Percentiles rank a stretch among this genome's conserved stretches.
phyloP scores from a whole-genome alignment of 2,113 vertebrate species.

The Fregata magnificens region DNA sequence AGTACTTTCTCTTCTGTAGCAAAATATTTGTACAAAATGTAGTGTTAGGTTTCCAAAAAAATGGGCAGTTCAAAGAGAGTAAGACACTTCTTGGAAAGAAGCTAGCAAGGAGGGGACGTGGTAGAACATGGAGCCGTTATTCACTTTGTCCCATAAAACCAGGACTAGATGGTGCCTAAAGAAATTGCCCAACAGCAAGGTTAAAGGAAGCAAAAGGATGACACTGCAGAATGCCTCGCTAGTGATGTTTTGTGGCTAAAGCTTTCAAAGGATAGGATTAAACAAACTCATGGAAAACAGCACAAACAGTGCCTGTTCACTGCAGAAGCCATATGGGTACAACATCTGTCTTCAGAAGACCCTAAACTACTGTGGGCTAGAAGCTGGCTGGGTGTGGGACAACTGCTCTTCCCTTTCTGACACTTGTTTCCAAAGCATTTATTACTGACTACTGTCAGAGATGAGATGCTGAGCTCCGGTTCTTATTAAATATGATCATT shows the following conservation, averaged over 20 bases:
- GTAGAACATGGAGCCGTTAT: neutral
- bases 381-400: neutral
- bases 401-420: neutral
- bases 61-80: neutral
- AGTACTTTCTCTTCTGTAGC: neutral
- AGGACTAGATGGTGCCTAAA: neutral
- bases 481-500: neutral
- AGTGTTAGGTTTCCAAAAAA: neutral
- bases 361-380: neutral
- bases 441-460: neutral
- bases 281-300: neutral
- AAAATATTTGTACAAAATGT: neutral
- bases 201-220: neutral
- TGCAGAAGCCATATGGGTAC: neutral
- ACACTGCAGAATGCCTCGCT: neutral
- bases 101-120: neutral
- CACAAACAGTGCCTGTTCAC: neutral
- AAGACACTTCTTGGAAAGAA: neutral
- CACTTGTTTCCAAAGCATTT: neutral
- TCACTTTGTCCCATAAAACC: neutral
- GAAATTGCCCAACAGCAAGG: neutral
- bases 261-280: neutral
- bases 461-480: neutral
- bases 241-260: neutral
- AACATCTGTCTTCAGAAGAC: neutral